Conservation (phyloP, 2,888 invertebrate genomes). For the Drosophila melanocephala region DNA sequence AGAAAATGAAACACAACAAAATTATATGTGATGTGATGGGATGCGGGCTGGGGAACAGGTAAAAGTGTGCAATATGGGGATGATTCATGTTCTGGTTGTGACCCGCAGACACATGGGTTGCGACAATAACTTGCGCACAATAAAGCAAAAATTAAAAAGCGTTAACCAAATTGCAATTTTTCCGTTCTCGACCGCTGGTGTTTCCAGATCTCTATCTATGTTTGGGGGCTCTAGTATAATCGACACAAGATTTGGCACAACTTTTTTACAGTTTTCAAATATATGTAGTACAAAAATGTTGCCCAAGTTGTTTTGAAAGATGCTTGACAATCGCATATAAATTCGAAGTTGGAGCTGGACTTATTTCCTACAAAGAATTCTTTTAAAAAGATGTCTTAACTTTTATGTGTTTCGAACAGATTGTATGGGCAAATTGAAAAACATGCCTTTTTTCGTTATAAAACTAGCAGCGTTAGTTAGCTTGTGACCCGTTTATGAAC, state of each 20-base stretch:
- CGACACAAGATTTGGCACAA: neutral
- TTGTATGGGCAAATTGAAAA: neutral
- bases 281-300: neutral
- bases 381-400: neutral
- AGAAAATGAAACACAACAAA: slow-evolving; percentile 17
- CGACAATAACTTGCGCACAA: slow-evolving; percentile 73
- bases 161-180: slow-evolving; percentile 68
- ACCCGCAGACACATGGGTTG: slow-evolving; percentile 22
- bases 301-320: neutral
- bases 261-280: neutral
- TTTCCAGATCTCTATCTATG: neutral
- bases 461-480: neutral
- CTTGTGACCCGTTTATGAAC: neutral
- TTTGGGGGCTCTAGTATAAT: neutral
- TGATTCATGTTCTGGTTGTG: slow-evolving; percentile 15
- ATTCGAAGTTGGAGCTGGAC: neutral
- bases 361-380: neutral
- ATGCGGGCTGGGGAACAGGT: neutral
- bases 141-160: slow-evolving; percentile 81
- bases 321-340: neutral
- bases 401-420: neutral
- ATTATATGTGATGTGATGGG: slow-evolving; percentile 13
- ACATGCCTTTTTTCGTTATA: too few relatives aligned
- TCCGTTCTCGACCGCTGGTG: neutral
- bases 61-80: slow-evolving; percentile 17